phyloP scores from a whole-genome alignment of 2,113 vertebrate species.

The Eira barbara region DNA sequence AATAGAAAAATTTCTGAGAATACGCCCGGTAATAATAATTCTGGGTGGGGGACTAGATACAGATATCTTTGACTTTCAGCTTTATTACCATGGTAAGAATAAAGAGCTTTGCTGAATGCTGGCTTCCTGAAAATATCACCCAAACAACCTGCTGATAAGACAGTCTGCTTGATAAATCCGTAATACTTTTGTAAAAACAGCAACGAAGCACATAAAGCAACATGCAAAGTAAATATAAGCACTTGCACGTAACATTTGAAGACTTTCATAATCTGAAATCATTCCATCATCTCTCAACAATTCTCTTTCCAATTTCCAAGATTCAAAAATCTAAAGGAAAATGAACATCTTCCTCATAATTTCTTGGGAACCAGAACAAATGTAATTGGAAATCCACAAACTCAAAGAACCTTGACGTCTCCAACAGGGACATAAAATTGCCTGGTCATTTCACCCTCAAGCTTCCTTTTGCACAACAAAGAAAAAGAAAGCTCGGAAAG shows the following conservation, averaged over 20 bases:
- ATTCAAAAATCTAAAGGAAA: slow-evolving; percentile 12
- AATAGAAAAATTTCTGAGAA: not conserved
- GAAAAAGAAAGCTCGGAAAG: not conserved
- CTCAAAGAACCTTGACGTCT: not conserved
- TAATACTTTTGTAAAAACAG: not conserved
- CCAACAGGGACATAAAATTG: not conserved
- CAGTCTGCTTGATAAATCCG: not conserved
- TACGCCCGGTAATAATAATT: not conserved
- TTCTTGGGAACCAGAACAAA: not conserved
- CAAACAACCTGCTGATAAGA: not conserved
- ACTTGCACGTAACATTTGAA: not conserved
- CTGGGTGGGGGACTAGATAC: not conserved
- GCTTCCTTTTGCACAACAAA: not conserved
- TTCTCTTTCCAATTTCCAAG: not conserved
- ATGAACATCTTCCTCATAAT: not conserved
- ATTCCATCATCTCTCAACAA: not conserved
- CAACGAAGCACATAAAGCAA: not conserved
- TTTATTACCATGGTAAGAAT: not conserved
- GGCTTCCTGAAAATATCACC: not conserved
- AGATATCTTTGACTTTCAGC: not conserved
- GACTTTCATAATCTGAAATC: not conserved
- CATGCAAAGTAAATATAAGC: not conserved
- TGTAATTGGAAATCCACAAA: not conserved
- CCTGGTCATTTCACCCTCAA: not conserved
- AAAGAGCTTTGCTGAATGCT: not conserved